A percentile compares a stretch with the other conserved stretches of the same genome.
These are phyloP conservation scores for Pachypsylla venusta DNA, from an alignment of 1,140 invertebrate genomes.

Conservation along the genomic window DNA sequence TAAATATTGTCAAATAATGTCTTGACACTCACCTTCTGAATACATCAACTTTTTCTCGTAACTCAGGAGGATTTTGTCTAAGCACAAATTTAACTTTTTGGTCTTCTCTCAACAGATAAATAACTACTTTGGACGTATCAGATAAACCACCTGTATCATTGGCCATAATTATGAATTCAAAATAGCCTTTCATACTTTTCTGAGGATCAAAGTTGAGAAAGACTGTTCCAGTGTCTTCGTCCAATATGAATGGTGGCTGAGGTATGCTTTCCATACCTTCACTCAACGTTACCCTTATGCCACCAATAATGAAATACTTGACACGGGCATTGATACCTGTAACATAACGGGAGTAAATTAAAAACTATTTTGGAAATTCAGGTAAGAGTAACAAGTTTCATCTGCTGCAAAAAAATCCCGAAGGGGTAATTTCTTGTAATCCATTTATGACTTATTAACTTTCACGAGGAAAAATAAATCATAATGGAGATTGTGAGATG, in stretches of 20 bases:
- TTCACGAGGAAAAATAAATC: too few species aligned
- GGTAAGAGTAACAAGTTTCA: too few species aligned
- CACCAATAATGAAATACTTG: slow-evolving; percentile 59
- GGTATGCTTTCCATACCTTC: slow-evolving; percentile 70
- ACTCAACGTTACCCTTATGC: slow-evolving; percentile 63
- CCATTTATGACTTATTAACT: too few species aligned
- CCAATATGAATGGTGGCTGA: slow-evolving; percentile 62
- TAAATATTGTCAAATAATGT: too few species aligned
- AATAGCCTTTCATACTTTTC: slow-evolving; percentile 91
- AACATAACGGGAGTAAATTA: too few species aligned
- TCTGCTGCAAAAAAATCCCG: too few species aligned
- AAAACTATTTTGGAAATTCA: too few species aligned
- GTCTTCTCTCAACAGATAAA: slow-evolving; percentile 82
- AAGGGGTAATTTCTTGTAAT: too few species aligned
- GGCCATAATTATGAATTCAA: slow-evolving; percentile 73
- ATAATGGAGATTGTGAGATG: too few species aligned
- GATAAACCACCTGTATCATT: slow-evolving; percentile 68
- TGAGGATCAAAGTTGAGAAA: slow-evolving; percentile 88
- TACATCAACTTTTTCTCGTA: slow-evolving; percentile 56
- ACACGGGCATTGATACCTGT: slow-evolving; percentile 53
- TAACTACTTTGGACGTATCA: slow-evolving; percentile 67
- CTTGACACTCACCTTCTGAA: slow-evolving; percentile 74
- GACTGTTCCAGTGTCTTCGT: slow-evolving; percentile 61
- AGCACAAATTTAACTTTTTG: slow-evolving; percentile 83
- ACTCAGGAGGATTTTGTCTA: slow-evolving; percentile 70